Base-by-base conservation (phyloP, 1,140 invertebrate genomes). In the Adoxophyes honmai region DNA sequence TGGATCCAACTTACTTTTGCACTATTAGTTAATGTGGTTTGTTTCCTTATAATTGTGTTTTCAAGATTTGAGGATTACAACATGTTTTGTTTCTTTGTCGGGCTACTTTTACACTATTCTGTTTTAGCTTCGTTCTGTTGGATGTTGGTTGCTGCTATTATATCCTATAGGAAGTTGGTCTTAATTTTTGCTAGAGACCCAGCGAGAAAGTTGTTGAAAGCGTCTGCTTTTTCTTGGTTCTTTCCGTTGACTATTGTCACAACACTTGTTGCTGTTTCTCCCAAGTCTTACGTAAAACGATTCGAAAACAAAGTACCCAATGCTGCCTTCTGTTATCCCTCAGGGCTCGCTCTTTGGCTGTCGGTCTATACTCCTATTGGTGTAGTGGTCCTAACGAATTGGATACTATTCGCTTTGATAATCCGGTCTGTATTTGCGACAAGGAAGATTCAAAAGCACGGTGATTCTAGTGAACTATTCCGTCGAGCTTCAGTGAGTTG, bases 61-160 rank as follows among this genome's bases (percentile, higher is more conserved):
- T 35, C 66, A 7, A 57, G 68, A 51, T 68, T 74, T n/a, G 56
- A 57, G 16, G 13, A 28, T 56, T 35, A 52, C 34, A 42, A 16
- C 10, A 15, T 52, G 13, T 33, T 52, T 18, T 81, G 78, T 63
- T 54, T 78, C 7, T 36, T 59, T 11, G n/a, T 63, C 38, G 78
- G 76, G 11, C 59, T 69, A 7, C 18, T 66, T 21, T 48, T 79
- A 38, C 78, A 81, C 56, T 81, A 79, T 60, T 67, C 73, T 28
- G 60, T 78, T n/a, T 38, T 79, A 0, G 54, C 73, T 9, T 70
- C 72, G 11, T 81, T 79, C 59, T 71, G 64, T 57, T 81, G 78
- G 78, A 81, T 81, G 78, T 55, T 81, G 15, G 62, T 80, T 7
- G 60, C 70, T 0, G 75, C 76, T 3, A 53, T 72, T 11, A 60